These are phyloP conservation scores for Zhengitettix transpicula DNA, from an alignment of 2,888 invertebrate genomes.

Conservation along the genomic window DNA sequence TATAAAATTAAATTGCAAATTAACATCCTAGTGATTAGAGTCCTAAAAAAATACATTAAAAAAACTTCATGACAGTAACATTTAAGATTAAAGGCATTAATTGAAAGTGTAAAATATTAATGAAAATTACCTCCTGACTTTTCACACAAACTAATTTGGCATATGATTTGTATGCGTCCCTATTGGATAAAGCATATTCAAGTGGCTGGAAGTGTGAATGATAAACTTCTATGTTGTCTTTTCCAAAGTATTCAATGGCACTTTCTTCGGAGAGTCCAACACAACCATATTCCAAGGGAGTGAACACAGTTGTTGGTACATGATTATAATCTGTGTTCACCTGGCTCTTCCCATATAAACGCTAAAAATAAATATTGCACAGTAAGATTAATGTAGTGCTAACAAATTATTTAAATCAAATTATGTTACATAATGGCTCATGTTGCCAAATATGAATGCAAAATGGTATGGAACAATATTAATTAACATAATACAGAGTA, in stretches of 20 bases:
- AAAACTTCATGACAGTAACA: too few species aligned
- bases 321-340: conserved; percentile 28
- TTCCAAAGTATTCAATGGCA: conserved; percentile 30
- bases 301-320: conserved; percentile 43
- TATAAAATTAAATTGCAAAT: too few species aligned
- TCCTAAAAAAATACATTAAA: too few species aligned
- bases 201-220: conserved; percentile 36
- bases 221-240: conserved; percentile 34
- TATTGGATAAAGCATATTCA: conserved; percentile 34
- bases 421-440: too few species aligned
- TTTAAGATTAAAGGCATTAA: too few species aligned
- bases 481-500: too few species aligned
- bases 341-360: conserved; percentile 16
- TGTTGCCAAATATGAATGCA: too few species aligned
- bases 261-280: conserved; percentile 39
- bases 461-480: too few species aligned
- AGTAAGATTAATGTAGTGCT: too few species aligned
- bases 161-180: conserved; percentile 33
- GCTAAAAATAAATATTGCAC: conserved; percentile 9
- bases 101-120: too few species aligned
- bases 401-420: too few species aligned
- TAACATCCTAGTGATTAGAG: too few species aligned
- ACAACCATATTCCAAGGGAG: conserved; percentile 41
- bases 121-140: conserved; percentile 19
- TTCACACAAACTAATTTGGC: conserved; percentile 37